Conservation (phyloP, 2,888 invertebrate genomes). For the Saturnia japonica region DNA sequence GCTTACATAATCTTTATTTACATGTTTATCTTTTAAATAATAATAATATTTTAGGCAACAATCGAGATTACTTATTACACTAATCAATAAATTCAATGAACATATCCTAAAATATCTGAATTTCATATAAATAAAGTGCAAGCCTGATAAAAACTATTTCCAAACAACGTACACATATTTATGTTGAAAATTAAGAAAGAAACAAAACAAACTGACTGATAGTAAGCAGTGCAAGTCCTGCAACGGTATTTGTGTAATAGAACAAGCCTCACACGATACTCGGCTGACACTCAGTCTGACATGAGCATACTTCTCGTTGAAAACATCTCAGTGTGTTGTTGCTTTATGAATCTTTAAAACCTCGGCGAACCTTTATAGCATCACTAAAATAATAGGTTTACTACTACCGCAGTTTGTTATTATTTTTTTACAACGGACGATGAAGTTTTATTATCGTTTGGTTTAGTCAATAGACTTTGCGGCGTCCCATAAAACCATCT, state of each 20-base stretch:
- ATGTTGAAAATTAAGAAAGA: neutral
- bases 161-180: no score
- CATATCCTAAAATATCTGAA: no score
- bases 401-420: slow-evolving; percentile 6
- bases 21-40: no score
- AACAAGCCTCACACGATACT: slow-evolving; percentile 40
- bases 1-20: no score
- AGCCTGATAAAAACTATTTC: no score
- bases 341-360: slow-evolving; percentile 56
- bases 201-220: neutral
- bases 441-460: slow-evolving; percentile 10
- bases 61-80: no score
- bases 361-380: slow-evolving; percentile 40
- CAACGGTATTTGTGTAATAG: slow-evolving; percentile 53
- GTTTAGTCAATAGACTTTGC: slow-evolving; percentile 12
- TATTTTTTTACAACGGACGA: slow-evolving; percentile 9
- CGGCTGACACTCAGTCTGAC: slow-evolving; percentile 45
- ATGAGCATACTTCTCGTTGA: slow-evolving; percentile 49
- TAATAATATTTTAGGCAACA: no score
- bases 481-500: neutral
- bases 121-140: no score
- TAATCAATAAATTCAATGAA: no score
- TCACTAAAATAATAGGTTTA: slow-evolving; percentile 9
- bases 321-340: slow-evolving; percentile 56
- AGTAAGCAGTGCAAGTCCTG: neutral